Evolutionary conservation across 2,888 invertebrate genomes (phyloP).

Genomic region (Ferrisia virgata): DNA sequence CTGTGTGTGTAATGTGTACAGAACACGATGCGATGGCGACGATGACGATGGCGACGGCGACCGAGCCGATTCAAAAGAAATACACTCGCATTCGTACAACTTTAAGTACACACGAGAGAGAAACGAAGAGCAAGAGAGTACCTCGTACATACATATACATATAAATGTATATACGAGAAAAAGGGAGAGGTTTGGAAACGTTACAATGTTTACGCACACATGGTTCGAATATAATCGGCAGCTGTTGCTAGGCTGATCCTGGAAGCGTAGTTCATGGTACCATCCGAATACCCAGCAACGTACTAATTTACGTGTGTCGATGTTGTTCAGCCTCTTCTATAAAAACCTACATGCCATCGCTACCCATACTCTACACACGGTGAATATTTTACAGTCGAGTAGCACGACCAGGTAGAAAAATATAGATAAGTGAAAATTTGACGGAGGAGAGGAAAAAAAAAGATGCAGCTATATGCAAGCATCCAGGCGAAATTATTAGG

Average conservation of each 20-base stretch:
- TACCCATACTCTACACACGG: background rate
- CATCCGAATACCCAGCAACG: background rate
- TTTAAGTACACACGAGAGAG: too few relatives aligned
- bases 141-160: background rate
- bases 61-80: too few relatives aligned
- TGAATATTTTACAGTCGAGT: background rate
- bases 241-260: constrained; percentile 11
- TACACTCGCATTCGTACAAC: too few relatives aligned
- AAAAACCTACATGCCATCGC: background rate
- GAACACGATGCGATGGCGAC: too few relatives aligned
- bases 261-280: background rate
- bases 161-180: background rate
- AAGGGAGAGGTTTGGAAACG: background rate
- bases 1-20: too few relatives aligned
- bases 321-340: too few relatives aligned
- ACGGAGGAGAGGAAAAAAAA: background rate
- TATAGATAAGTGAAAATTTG: too few relatives aligned
- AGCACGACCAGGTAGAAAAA: too few relatives aligned
- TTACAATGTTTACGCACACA: constrained; percentile 31
- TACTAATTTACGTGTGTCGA: background rate
- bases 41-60: background rate
- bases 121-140: background rate
- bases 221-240: constrained; percentile 24
- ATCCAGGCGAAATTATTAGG: background rate
- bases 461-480: background rate